Evolutionary conservation across 2,888 invertebrate genomes (phyloP), one percentile per base, ranked within the genome.

Genomic region (Cantharis nigra): DNA sequence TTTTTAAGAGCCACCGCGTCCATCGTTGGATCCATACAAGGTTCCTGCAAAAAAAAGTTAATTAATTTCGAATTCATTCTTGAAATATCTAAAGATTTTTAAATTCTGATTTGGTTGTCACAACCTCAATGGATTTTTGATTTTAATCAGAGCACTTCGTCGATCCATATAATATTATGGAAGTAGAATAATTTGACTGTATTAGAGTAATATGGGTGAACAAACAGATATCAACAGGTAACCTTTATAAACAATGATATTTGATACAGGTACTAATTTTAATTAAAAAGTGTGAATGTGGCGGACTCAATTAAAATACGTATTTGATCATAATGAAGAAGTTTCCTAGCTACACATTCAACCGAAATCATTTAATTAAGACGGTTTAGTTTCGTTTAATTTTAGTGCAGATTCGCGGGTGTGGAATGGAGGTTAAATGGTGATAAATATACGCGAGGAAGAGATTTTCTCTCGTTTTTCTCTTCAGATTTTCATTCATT

Each of bases 1-100:
- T 89, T 90, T 80, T 87, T 88, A 69, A 89, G 85, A 49, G 89
- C 88, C 70, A 84, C 83, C 62, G 88, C 84, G 80, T 89, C 89
- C 84, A 87, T 86, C 13, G 81, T 76, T 9, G 83, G 83, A 72
- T 84, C 84, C 62, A 83, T 82, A 67, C 82, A 84, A 33, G 84
- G 83, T 78, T 84, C 84, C 84, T 84, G 72, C 81, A 82, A 13
- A 70, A 77, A 69, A 76, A 30, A 69, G n/a, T 33, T 13, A 33
- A 13, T 33, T 33, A 13, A 33, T 33, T 9, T 11, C 3, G 3
- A 30, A 30, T 30, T 30, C 10, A 30, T 30, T 28, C 9, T 28
- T 28, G 28, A 23, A 23, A 23, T 4, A 23, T 23, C 7, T 7
- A 4, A 23, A 23, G 7, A 23, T 23, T 23, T 23, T 23, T 0